A percentile compares a stretch with the other conserved stretches of the same genome.
Conservation (phyloP, 2,797 vertebrate genomes). For the Lacerta viridis region DNA sequence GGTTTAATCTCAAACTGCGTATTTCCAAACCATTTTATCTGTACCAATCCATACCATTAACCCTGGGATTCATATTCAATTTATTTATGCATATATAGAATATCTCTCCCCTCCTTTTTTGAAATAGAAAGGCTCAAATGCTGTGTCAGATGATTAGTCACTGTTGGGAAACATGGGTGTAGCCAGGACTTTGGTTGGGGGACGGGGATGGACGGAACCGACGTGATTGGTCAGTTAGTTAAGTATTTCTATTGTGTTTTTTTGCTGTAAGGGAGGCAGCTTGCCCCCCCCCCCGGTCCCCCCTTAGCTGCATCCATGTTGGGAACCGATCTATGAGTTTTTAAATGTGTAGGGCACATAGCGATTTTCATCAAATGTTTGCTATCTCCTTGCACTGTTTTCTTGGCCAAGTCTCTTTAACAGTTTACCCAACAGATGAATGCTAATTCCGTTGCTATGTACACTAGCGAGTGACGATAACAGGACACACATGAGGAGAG, state of each 20-base stretch:
- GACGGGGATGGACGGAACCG: too few relatives aligned
- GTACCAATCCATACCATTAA: background rate
- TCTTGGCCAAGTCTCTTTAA: background rate
- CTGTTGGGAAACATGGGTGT: background rate
- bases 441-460: constrained; percentile 50
- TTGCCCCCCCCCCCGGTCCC: fast-evolving
- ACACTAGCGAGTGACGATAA: background rate
- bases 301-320: too few relatives aligned
- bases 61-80: background rate
- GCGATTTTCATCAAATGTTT: background rate
- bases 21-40: background rate
- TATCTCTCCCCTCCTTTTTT: background rate
- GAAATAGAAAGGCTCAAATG: background rate
- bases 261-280: too few relatives aligned
- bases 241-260: too few relatives aligned
- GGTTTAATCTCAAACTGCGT: background rate
- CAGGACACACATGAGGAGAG: constrained; percentile 3
- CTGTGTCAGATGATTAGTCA: background rate
- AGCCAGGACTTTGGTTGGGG: too few relatives aligned
- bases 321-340: background rate
- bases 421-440: constrained; percentile 4
- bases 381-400: background rate
- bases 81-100: background rate
- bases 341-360: background rate
- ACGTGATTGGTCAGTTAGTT: too few relatives aligned